Evolutionary conservation across 2,888 invertebrate species (phyloP).

Genomic region (Lasioglossum malachurum): DNA sequence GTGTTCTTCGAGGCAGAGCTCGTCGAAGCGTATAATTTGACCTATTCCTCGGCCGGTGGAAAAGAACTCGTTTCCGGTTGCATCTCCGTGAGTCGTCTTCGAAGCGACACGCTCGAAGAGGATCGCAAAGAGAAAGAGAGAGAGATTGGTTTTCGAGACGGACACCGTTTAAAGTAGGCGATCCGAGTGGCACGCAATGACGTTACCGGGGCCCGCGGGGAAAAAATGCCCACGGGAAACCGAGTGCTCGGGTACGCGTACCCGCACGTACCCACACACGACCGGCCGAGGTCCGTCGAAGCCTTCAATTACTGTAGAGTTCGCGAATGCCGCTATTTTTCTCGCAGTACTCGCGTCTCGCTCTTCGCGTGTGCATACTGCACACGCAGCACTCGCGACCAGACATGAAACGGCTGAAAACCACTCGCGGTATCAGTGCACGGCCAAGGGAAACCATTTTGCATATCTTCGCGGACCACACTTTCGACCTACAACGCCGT

Average conservation of each 20-base stretch:
- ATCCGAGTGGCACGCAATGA: constrained; percentile 36
- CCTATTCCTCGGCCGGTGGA: neutral
- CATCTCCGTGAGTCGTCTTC: neutral
- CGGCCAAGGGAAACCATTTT: constrained; percentile 9
- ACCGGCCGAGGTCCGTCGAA: constrained; percentile 21
- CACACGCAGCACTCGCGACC: constrained; percentile 29
- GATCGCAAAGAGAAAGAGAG: neutral
- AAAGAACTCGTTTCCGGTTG: constrained; percentile 14
- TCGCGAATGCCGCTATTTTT: constrained; percentile 62
- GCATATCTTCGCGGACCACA: constrained; percentile 30
- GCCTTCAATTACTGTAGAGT: constrained; percentile 64
- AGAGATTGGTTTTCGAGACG: constrained; percentile 20
- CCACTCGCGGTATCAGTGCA: neutral
- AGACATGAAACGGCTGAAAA: constrained; percentile 20
- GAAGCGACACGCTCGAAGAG: constrained; percentile 1
- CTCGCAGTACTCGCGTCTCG: constrained; percentile 30
- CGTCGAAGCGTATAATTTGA: constrained; percentile 11
- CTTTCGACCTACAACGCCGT: constrained; percentile 5
- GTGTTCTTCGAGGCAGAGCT: neutral
- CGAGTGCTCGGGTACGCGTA: constrained; percentile 37
- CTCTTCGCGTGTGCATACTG: constrained; percentile 30
- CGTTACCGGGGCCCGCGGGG: constrained; percentile 10
- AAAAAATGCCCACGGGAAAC: constrained; percentile 47
- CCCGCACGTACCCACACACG: neutral
- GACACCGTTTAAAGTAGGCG: constrained; percentile 51